A percentile compares a stretch with the other conserved stretches of the same genome.
phyloP scores from a whole-genome alignment of 2,888 invertebrate species.

The Drosophila cyrtoloma region DNA sequence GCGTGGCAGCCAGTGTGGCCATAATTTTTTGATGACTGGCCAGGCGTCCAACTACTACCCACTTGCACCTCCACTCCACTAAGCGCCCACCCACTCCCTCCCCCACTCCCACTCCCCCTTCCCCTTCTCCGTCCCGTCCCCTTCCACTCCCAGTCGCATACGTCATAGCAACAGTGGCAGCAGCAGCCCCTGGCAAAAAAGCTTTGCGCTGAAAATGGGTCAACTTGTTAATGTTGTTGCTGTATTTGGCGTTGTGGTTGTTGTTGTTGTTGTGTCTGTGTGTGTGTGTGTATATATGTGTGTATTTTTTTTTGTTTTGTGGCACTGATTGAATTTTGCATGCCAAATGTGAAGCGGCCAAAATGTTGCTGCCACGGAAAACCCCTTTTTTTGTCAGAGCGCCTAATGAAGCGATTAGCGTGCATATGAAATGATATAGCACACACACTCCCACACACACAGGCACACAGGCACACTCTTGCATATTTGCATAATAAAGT shows the following conservation, averaged over 20 bases:
- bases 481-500: constrained; percentile 1
- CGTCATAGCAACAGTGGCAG: constrained; percentile 58
- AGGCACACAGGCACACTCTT: constrained; percentile 1
- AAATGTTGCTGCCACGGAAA: constrained; percentile 22
- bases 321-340: constrained; percentile 78
- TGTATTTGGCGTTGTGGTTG: constrained; percentile 27
- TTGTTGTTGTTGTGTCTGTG: constrained; percentile 29
- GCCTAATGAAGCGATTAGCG: constrained; percentile 77
- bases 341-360: constrained; percentile 61
- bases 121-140: background rate
- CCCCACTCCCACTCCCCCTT: background rate
- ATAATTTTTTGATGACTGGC: constrained; percentile 74
- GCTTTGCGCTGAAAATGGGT: constrained; percentile 77
- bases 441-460: constrained; percentile 25
- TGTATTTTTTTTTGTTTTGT: constrained; percentile 44
- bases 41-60: constrained; percentile 33
- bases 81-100: background rate
- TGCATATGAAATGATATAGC: constrained; percentile 64
- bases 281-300: background rate
- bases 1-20: constrained; percentile 59
- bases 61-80: background rate
- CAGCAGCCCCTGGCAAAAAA: constrained; percentile 73
- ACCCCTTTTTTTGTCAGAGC: constrained; percentile 36
- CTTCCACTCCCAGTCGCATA: constrained; percentile 53
- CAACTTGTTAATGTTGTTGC: constrained; percentile 53